Conservation (phyloP, 1,140 invertebrate species). For the Drosophila hydei region DNA sequence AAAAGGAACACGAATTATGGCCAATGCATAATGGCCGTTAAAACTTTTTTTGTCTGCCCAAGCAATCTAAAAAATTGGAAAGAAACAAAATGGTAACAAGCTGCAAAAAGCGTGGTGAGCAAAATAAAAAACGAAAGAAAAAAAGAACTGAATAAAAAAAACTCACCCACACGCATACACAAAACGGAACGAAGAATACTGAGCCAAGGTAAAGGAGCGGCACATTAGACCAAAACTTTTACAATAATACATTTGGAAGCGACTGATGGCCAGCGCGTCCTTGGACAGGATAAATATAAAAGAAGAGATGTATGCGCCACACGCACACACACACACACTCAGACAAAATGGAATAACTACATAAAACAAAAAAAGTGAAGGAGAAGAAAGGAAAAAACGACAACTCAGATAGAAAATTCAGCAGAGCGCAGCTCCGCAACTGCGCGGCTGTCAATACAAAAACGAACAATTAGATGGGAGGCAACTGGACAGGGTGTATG, state of each 20-base stretch:
- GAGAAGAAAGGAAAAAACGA: conserved; percentile 37
- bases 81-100: conserved; percentile 28
- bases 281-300: conserved; percentile 54
- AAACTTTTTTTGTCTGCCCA: conserved; percentile 60
- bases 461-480: conserved; percentile 68
- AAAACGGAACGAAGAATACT: conserved; percentile 8
- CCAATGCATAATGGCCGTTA: conserved; percentile 79
- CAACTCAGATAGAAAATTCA: conserved; percentile 67
- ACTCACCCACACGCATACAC: background rate
- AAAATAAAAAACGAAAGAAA: conserved; percentile 4
- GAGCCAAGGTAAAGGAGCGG: conserved; percentile 43
- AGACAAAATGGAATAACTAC: conserved; percentile 41
- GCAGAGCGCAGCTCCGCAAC: conserved; percentile 71
- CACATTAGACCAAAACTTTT: conserved; percentile 75
- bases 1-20: conserved; percentile 65
- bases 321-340: conserved; percentile 1
- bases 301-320: conserved; percentile 30
- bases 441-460: conserved; percentile 77
- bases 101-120: conserved; percentile 9
- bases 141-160: conserved; percentile 6
- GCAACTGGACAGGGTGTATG: background rate
- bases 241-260: conserved; percentile 71
- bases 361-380: conserved; percentile 44
- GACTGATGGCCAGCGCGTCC: conserved; percentile 53
- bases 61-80: conserved; percentile 37